A percentile compares a stretch with the other conserved stretches of the same genome.
Conservation (phyloP, 2,888 invertebrate species). For the Drosophila planitibia region DNA sequence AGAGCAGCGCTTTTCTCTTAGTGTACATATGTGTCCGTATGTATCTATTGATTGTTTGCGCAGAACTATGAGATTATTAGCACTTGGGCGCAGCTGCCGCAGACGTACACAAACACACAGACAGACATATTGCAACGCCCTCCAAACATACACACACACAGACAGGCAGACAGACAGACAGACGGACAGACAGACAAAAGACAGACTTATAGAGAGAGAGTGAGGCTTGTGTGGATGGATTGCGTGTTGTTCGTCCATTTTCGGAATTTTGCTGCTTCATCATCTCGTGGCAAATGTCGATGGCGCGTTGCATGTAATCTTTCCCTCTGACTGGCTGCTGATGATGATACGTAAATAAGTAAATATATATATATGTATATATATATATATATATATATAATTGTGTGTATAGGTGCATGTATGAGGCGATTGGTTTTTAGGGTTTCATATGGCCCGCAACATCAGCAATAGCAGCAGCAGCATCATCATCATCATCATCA, state of each 20-base stretch:
- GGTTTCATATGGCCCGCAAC: conserved; percentile 56
- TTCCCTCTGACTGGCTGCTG: conserved; percentile 45
- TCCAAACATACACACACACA: conserved; percentile 25
- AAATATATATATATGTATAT: conserved; percentile 15
- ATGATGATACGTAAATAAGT: conserved; percentile 59
- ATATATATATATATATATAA: conserved; percentile 32
- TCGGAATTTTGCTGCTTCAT: conserved; percentile 79
- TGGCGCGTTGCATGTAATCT: conserved; percentile 64
- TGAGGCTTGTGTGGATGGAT: conserved; percentile 36
- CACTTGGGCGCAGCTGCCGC: conserved; percentile 82
- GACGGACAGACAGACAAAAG: neutral
- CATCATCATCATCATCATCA: neutral
- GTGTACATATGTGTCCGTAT: conserved; percentile 13
- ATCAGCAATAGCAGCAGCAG: conserved; percentile 28
- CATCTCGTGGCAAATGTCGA: conserved; percentile 62
- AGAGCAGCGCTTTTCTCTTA: neutral
- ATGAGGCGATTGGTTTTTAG: conserved; percentile 66
- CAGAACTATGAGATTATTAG: conserved; percentile 82
- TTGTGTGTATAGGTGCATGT: neutral
- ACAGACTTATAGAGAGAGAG: neutral
- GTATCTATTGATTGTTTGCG: conserved; percentile 71
- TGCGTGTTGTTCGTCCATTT: conserved; percentile 79
- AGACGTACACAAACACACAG: conserved; percentile 28
- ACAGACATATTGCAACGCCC: conserved; percentile 57
- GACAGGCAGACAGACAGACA: neutral